These are phyloP conservation scores for Nomada flava DNA, from an alignment of 2,888 invertebrate genomes.

Conservation along the genomic window DNA sequence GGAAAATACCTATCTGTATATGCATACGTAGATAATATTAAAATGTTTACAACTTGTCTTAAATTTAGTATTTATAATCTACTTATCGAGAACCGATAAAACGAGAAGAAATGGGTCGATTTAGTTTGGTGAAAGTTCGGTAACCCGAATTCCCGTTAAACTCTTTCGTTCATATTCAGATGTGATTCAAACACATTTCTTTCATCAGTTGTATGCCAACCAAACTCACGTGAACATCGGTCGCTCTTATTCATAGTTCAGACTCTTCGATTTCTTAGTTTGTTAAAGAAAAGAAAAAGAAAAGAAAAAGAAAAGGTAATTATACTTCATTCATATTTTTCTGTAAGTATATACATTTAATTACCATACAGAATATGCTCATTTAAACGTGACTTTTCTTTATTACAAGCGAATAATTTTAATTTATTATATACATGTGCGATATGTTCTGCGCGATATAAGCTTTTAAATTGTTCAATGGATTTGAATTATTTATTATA, in stretches of 20 bases:
- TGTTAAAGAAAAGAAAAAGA: not conserved
- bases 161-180: conserved; percentile 1
- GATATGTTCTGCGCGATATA: too few species aligned
- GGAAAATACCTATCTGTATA: not conserved
- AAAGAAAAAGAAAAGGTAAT: too few species aligned
- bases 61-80: not conserved
- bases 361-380: not conserved
- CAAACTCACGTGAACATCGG: not conserved
- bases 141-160: conserved; percentile 54
- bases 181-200: not conserved
- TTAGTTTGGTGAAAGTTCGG: conserved; percentile 53
- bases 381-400: not conserved
- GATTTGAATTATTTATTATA: not conserved
- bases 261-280: not conserved
- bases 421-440: too few species aligned
- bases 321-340: not conserved
- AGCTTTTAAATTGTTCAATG: too few species aligned
- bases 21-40: too few species aligned
- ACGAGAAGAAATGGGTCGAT: not conserved
- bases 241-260: not conserved
- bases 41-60: not conserved
- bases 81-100: not conserved
- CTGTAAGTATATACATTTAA: not conserved
- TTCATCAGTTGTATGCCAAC: not conserved
- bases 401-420: not conserved